Evolutionary conservation across 1,140 invertebrate genomes (phyloP).

Genomic region (Cherax destructor): DNA sequence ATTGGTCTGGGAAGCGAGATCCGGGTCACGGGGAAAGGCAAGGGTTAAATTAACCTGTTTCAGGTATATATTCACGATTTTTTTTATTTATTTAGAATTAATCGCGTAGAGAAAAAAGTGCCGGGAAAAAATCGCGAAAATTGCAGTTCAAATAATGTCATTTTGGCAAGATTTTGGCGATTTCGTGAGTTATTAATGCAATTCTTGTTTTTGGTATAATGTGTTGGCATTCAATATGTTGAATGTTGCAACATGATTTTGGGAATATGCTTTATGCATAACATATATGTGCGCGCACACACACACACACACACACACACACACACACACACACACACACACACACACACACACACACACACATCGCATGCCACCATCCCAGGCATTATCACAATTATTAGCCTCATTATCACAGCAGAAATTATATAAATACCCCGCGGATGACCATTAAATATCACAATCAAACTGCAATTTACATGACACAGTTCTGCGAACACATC

Average conservation of each 20-base stretch:
- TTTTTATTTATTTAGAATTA: not conserved
- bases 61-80: no score
- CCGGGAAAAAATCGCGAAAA: not conserved
- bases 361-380: not conserved
- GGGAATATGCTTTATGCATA: no score
- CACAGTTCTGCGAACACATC: not conserved
- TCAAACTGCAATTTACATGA: not conserved
- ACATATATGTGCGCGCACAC: not conserved
- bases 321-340: not conserved
- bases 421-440: not conserved
- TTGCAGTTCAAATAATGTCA: not conserved
- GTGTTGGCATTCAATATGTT: no score
- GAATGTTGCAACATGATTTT: no score
- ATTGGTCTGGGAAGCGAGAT: no score
- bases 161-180: not conserved
- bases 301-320: conserved; percentile 5
- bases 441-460: not conserved
- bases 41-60: no score
- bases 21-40: no score
- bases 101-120: not conserved
- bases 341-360: conserved; percentile 1
- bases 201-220: no score
- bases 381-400: not conserved
- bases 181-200: no score
- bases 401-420: not conserved